Evolutionary conservation across 2,888 invertebrate genomes (phyloP).

Genomic region (Pegoplata infirma): DNA sequence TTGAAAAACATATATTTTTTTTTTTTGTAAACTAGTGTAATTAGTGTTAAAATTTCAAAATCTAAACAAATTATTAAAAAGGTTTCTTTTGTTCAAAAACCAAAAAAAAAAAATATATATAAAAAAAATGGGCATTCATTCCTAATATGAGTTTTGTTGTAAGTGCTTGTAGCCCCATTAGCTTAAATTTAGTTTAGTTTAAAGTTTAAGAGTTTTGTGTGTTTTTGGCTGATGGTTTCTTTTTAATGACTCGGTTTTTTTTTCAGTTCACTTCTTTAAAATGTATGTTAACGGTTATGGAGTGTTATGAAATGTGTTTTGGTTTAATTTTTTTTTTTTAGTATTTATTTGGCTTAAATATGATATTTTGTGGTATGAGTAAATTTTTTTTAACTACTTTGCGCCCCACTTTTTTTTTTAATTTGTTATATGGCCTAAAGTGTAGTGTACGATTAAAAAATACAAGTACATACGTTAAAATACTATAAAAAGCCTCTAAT

Average conservation of each 20-base stretch:
- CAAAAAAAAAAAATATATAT: no score
- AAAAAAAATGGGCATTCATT: conserved; percentile 2
- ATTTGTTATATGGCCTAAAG: neutral
- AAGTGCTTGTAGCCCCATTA: conserved; percentile 31
- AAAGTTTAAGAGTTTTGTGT: conserved; percentile 6
- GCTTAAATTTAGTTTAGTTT: conserved; percentile 41
- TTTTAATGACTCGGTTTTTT: conserved; percentile 34
- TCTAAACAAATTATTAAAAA: conserved; percentile 32
- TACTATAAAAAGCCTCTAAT: conserved; percentile 39
- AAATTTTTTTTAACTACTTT: conserved; percentile 7
- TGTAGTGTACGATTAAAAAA: conserved; percentile 1
- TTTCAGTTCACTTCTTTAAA: conserved; percentile 46
- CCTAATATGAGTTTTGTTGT: neutral
- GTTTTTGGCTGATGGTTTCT: conserved; percentile 37
- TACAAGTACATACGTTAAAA: conserved; percentile 14
- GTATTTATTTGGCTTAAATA: conserved; percentile 23
- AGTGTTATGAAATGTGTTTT: conserved; percentile 54
- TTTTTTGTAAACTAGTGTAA: no score
- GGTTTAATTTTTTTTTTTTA: conserved; percentile 1
- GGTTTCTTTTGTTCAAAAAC: conserved; percentile 10
- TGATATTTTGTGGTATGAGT: neutral
- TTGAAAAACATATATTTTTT: no score
- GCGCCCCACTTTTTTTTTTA: conserved; percentile 31
- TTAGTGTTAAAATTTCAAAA: conserved; percentile 32
- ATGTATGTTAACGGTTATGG: conserved; percentile 57